Evolutionary conservation across 30 jellyfish, hydroid and myxozoan species (phyloP).

Genomic region (Turritopsis rubra): DNA sequence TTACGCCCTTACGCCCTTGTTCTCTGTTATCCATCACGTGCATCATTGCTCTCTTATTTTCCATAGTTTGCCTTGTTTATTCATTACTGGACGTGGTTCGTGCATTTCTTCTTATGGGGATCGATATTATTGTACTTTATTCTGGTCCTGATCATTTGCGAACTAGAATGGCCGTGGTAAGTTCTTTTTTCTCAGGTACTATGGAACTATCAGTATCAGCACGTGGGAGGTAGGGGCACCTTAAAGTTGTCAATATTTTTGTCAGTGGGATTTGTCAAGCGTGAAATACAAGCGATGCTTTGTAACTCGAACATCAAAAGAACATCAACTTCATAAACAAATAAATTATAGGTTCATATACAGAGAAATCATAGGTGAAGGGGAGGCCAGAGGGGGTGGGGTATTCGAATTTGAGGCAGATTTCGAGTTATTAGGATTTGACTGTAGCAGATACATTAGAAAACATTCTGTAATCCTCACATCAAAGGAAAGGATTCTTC

Average conservation of each 20-base stretch:
- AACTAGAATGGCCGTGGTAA: constrained; percentile 92
- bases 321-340: not conserved
- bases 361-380: no score
- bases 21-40: not conserved
- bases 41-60: not conserved
- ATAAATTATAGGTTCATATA: not conserved
- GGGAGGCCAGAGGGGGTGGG: no score
- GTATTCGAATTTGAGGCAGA: no score
- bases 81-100: constrained; percentile 91
- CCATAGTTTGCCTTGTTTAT: constrained; percentile 68
- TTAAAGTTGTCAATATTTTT: not conserved
- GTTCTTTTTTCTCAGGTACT: constrained; percentile 3
- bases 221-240: not conserved
- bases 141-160: constrained; percentile 70
- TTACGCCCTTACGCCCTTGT: not conserved
- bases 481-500: no score
- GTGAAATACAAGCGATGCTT: no score
- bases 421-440: no score
- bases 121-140: constrained; percentile 55
- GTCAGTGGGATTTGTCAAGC: not conserved
- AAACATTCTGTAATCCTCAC: no score
- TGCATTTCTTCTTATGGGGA: constrained; percentile 86
- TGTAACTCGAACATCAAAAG: not conserved
- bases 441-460: no score
- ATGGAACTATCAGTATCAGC: not conserved